Evolutionary conservation across 2,113 vertebrate species (phyloP), one percentile per base, ranked within the genome.

Genomic region (Saimiri boliviensis): DNA sequence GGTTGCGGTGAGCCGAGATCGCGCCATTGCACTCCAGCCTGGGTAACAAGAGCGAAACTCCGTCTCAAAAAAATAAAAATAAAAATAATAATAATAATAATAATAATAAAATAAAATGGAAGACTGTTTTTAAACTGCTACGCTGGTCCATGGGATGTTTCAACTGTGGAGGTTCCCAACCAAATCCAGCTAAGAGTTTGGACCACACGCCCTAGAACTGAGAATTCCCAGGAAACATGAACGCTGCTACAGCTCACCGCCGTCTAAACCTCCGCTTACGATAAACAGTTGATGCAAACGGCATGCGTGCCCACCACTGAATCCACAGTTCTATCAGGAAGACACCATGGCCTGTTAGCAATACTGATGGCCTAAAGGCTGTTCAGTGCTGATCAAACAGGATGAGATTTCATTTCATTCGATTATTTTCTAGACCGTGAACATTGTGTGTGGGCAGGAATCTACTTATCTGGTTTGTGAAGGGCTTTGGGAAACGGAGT

Each of bases 401-500:
- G 19, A 54, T 42, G 66, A 66, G 32, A 40, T 63, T 96, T 92
- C 76, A 30, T 91, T 89, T 85, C 71, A 70, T 95, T 87, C 60
- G 45, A 82, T 92, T 93, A 82, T 82, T 86, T 86, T 49, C 66
- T 73, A 95, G 79, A 91, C 27, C 89, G 91, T 60, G 30, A 81
- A 95, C 52, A 85, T 66, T 88, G 30, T 32, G 25, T 23, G 47
- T 87, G 68, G 84, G 21, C 49, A 71, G 42, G 77, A 84, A 93
- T 81, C 9, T 16, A 30, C 32, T 37, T 85, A 94, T 23, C 45
- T 76, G 58, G 9, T 68, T 76, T 84, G 37, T 45, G 40, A 40
- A 54, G 71, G 21, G 47, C 80, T 93, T 74, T 68, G 70, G 63
- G 70, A 94, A 87, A 76, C 7, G 17, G 42, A 83, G 37, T 6